phyloP scores from a whole-genome alignment of 1,140 invertebrate species.

The Sipha flava region DNA sequence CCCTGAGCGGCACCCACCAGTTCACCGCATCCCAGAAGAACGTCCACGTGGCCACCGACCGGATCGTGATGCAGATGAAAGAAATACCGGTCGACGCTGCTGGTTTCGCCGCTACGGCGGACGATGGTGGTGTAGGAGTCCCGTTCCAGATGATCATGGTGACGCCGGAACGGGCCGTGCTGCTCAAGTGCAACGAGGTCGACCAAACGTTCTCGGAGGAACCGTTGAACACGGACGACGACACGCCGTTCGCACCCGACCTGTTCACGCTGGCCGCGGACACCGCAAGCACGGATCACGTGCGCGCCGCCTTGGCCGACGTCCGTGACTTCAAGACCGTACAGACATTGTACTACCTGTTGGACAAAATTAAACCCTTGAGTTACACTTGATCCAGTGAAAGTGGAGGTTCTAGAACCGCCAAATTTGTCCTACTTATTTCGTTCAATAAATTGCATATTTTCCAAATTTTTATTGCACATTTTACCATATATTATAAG shows the following conservation, averaged over 20 bases:
- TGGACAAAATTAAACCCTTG: conserved; percentile 13
- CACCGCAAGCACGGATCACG: too few relatives aligned
- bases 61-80: conserved; percentile 63
- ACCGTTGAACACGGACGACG: neutral
- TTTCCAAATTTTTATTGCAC: too few relatives aligned
- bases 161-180: conserved; percentile 52
- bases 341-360: neutral
- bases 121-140: neutral
- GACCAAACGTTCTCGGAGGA: conserved; percentile 53
- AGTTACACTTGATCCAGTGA: neutral
- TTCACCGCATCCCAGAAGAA: conserved; percentile 90
- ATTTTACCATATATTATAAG: too few relatives aligned
- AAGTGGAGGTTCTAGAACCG: too few relatives aligned
- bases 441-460: too few relatives aligned
- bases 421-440: too few relatives aligned
- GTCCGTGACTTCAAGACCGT: neutral
- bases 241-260: neutral
- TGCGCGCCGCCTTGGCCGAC: too few relatives aligned
- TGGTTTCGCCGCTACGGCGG: neutral
- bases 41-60: conserved; percentile 52
- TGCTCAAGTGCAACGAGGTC: conserved; percentile 62
- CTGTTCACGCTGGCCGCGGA: neutral
- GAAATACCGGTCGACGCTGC: conserved; percentile 43
- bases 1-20: conserved; percentile 62
- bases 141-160: conserved; percentile 49